A percentile compares a stretch with the other conserved stretches of the same genome.
Conservation (phyloP, 2,888 invertebrate genomes). For the Plagodis pulveraria region DNA sequence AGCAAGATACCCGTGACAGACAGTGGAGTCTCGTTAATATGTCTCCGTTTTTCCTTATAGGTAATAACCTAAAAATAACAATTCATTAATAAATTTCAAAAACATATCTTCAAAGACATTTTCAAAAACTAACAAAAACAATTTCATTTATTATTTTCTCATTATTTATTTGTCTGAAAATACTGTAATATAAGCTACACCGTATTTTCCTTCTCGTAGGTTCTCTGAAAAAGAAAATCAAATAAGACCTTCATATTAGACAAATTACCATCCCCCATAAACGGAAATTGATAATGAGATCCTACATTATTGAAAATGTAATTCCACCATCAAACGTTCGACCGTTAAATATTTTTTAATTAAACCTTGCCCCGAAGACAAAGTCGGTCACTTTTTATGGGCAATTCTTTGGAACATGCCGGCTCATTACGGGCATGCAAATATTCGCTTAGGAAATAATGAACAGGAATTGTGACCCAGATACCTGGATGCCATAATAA, state of each 20-base stretch:
- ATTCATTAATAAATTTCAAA: no score
- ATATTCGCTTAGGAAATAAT: conserved; percentile 70
- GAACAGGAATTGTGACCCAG: conserved; percentile 60
- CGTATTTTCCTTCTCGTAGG: no score
- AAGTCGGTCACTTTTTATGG: conserved; percentile 64
- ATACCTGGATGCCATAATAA: conserved; percentile 41
- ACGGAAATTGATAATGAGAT: conserved; percentile 34
- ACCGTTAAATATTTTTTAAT: conserved; percentile 62
- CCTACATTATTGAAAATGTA: conserved; percentile 36
- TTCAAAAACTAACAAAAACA: no score
- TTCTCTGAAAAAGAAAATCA: neutral
- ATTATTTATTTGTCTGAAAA: no score
- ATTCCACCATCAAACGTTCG: conserved; percentile 45
- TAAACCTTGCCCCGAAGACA: conserved; percentile 57
- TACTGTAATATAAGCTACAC: no score
- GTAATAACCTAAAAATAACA: no score
- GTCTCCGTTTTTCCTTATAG: no score
- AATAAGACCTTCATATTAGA: neutral
- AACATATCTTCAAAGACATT: no score
- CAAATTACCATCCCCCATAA: conserved; percentile 23
- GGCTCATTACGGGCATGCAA: conserved; percentile 71
- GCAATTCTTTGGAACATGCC: conserved; percentile 54
- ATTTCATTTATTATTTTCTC: no score
- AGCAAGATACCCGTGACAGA: no score
- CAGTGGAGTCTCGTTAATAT: no score